Evolutionary conservation across 2,888 invertebrate species (phyloP).

Genomic region (Heteropelma amictum): DNA sequence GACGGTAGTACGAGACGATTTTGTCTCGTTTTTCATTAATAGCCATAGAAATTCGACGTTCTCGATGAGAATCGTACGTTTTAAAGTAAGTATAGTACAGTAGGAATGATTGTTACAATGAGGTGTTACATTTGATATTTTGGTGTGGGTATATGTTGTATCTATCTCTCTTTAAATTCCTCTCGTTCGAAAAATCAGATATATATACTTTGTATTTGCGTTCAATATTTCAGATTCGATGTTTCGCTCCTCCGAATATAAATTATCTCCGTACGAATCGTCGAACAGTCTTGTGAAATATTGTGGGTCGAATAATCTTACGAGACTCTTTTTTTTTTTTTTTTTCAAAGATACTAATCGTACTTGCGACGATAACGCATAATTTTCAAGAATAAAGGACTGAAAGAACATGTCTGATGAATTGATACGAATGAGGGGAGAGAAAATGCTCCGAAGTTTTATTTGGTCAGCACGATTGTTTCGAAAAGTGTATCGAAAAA

Average conservation of each 20-base stretch:
- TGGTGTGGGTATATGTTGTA: constrained; percentile 17
- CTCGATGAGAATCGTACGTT: constrained; percentile 40
- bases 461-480: neutral
- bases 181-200: neutral
- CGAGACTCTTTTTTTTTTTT: no score
- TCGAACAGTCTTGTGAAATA: constrained; percentile 1
- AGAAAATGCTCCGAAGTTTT: neutral
- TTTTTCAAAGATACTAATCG: neutral
- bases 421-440: neutral
- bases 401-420: neutral
- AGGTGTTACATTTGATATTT: constrained; percentile 42
- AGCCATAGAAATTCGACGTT: constrained; percentile 32
- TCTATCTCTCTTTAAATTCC: neutral
- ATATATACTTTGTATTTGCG: neutral
- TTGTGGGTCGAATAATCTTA: neutral
- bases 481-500: neutral
- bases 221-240: no score
- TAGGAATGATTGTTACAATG: constrained; percentile 47
- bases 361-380: no score
- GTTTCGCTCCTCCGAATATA: no score
- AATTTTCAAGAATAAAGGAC: neutral
- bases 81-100: constrained; percentile 48
- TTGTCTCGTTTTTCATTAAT: constrained; percentile 23
- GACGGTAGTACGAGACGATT: constrained; percentile 61
- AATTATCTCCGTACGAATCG: constrained; percentile 5